A percentile compares a stretch with the other conserved stretches of the same genome.
These are phyloP conservation scores for Falcaria lacertinaria DNA, from an alignment of 2,888 invertebrate genomes.

Conservation along the genomic window DNA sequence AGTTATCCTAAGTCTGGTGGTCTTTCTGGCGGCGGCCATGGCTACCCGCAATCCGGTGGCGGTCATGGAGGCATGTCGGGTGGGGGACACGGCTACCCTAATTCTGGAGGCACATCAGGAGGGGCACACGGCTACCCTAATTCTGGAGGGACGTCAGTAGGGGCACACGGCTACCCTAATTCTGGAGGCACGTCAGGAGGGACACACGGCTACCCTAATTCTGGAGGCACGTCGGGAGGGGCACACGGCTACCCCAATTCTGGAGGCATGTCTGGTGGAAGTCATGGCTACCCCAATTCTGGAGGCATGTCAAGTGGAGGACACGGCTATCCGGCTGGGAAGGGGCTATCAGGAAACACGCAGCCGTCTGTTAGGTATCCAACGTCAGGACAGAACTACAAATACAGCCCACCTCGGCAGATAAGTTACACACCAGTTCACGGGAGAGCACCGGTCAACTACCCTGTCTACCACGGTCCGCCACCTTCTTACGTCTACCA, in stretches of 20 bases:
- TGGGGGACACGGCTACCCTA: conserved; percentile 12
- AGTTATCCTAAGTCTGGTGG: conserved; percentile 36
- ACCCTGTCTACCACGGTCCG: conserved; percentile 59
- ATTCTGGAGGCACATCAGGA: conserved; percentile 14
- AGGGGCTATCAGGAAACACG: conserved; percentile 18
- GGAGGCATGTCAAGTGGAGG: conserved; percentile 18
- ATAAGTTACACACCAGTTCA: conserved; percentile 50
- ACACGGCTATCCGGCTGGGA: conserved; percentile 12
- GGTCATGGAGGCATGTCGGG: conserved; percentile 22
- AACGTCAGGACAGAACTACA: conserved; percentile 51
- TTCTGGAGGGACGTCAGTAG: conserved; percentile 19
- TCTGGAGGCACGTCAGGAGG: conserved; percentile 15
- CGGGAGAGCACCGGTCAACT: conserved; percentile 44
- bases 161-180: conserved; percentile 11
- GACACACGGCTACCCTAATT: conserved; percentile 25
- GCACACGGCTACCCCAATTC: conserved; percentile 32
- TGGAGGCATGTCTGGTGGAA: conserved; percentile 18
- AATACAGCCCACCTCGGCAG: conserved; percentile 60
- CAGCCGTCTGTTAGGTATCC: conserved; percentile 8
- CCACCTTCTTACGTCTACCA: conserved; percentile 66
- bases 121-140: conserved; percentile 25
- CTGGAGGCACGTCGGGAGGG: conserved; percentile 14
- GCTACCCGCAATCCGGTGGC: conserved; percentile 28
- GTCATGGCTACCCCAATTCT: conserved; percentile 28
- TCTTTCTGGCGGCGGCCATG: conserved; percentile 30